These are phyloP conservation scores for Saccostrea cuccullata DNA, from an alignment of 1,140 invertebrate genomes.

Conservation along the genomic window DNA sequence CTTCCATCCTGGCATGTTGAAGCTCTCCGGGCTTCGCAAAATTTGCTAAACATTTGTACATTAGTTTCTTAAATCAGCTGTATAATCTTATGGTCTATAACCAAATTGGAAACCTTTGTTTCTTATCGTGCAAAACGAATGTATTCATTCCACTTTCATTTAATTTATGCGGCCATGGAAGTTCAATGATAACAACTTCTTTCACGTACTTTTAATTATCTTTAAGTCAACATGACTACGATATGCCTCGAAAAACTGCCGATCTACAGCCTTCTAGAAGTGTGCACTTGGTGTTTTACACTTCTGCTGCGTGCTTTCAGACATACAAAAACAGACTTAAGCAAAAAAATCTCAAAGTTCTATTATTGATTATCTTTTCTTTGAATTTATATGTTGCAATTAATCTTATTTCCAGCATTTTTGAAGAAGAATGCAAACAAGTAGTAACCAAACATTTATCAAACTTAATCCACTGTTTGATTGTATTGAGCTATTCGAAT, in stretches of 20 bases:
- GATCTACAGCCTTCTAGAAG: not conserved
- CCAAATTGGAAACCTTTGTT: not conserved
- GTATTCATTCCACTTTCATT: conserved; percentile 29
- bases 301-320: not conserved
- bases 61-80: not conserved
- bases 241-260: not conserved
- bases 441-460: conserved; percentile 1
- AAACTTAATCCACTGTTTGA: conserved; percentile 23
- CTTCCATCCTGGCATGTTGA: conserved; percentile 21
- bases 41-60: not conserved
- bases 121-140: conserved; percentile 33
- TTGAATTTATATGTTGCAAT: not conserved
- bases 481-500: not conserved
- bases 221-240: conserved; percentile 31
- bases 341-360: not conserved
- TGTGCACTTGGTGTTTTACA: not conserved
- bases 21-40: not conserved
- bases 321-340: not conserved
- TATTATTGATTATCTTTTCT: not conserved
- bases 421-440: conserved; percentile 25
- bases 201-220: conserved; percentile 27
- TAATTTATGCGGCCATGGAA: conserved; percentile 27
- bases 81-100: conserved; percentile 11
- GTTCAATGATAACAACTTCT: conserved; percentile 30
- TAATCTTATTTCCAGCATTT: conserved; percentile 13